Evolutionary conservation across 2,888 invertebrate genomes (phyloP).

Genomic region (Conistra vaccinii): DNA sequence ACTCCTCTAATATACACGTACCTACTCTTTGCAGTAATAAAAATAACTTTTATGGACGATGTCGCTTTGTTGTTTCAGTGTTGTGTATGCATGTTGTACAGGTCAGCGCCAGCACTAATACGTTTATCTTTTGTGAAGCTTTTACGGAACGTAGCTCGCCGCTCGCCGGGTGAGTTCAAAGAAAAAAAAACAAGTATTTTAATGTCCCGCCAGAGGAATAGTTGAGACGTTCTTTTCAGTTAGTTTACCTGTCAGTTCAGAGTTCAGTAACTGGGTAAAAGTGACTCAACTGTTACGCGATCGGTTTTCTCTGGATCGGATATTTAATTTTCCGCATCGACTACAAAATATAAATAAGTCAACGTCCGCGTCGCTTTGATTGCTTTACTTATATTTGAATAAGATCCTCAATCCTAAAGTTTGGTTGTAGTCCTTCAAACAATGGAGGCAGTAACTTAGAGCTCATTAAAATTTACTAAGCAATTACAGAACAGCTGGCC

Average conservation of each 20-base stretch:
- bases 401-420: conserved; percentile 19
- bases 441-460: conserved; percentile 26
- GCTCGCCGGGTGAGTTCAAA: conserved; percentile 31
- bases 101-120: conserved; percentile 30
- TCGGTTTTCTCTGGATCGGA: conserved; percentile 8
- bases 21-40: conserved; percentile 44
- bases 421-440: conserved; percentile 9
- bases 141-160: conserved; percentile 34
- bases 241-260: conserved; percentile 35
- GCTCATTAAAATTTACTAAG: conserved; percentile 47
- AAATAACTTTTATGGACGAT: conserved; percentile 61
- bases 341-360: conserved; percentile 5
- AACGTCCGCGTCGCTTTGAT: neutral
- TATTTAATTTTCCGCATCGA: conserved; percentile 1
- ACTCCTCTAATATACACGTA: conserved; percentile 21
- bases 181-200: conserved; percentile 17
- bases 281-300: conserved; percentile 9
- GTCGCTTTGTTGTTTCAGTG: conserved; percentile 61
- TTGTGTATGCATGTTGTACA: conserved; percentile 44
- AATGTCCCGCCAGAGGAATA: conserved; percentile 36
- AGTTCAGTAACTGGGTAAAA: conserved; percentile 23
- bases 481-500: conserved; percentile 41
- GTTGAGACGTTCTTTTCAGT: conserved; percentile 36
- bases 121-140: conserved; percentile 52
- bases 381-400: conserved; percentile 15